These are phyloP conservation scores for Oncorhynchus keta DNA, from an alignment of 2,113 vertebrate genomes.

Conservation along the genomic window DNA sequence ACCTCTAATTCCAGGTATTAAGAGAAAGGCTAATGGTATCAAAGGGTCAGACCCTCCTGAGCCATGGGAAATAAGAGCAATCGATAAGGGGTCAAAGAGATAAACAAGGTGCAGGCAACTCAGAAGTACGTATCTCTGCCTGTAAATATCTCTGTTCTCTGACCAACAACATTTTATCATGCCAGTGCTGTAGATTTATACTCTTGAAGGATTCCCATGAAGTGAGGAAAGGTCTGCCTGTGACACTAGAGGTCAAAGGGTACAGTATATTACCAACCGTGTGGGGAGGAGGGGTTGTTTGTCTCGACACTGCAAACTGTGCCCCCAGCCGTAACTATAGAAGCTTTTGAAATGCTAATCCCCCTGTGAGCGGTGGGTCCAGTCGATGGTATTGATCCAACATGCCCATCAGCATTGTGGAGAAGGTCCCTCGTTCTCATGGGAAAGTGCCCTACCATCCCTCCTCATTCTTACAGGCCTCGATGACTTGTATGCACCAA, in stretches of 20 bases:
- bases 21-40: slow-evolving; percentile 20
- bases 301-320: not conserved
- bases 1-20: slow-evolving; percentile 55
- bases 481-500: not conserved
- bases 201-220: slow-evolving; percentile 25
- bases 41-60: slow-evolving; percentile 21
- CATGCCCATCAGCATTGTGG: slow-evolving; percentile 21
- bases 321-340: slow-evolving; percentile 14
- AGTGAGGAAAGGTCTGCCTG: not conserved
- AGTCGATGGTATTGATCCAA: slow-evolving; percentile 48
- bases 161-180: slow-evolving; percentile 19
- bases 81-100: slow-evolving; percentile 49
- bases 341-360: slow-evolving; percentile 46
- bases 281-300: not conserved
- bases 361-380: slow-evolving; percentile 19
- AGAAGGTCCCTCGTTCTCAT: slow-evolving; percentile 16
- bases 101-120: slow-evolving; percentile 3
- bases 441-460: not conserved
- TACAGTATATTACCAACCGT: not conserved
- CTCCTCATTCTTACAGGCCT: not conserved
- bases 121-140: slow-evolving; percentile 4
- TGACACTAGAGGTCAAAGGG: slow-evolving; percentile 25
- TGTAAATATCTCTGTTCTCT: slow-evolving; percentile 16
- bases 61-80: slow-evolving; percentile 61
- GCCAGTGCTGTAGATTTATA: not conserved